Conservation (phyloP, 2,888 invertebrate genomes). For the Rhopalosiphum nymphaeae region DNA sequence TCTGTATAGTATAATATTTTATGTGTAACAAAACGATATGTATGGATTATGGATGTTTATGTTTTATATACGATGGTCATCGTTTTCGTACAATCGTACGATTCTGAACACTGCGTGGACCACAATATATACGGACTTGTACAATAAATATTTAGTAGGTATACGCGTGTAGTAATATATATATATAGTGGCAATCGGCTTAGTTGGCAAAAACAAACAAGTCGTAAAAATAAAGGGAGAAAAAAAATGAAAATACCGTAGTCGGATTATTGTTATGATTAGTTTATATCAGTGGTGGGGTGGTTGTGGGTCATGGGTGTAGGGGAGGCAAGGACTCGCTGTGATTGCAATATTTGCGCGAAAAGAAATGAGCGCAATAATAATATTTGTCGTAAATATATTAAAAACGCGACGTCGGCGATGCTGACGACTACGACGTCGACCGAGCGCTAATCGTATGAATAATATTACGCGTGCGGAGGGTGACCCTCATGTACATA, state of each 20-base stretch:
- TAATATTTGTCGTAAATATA: constrained; percentile 45
- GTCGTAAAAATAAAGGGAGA: constrained; percentile 51
- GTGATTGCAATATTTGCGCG: constrained; percentile 28
- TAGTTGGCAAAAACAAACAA: constrained; percentile 61
- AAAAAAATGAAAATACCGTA: constrained; percentile 29
- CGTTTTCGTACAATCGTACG: background rate
- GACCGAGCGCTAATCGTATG: background rate
- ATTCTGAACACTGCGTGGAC: constrained; percentile 33
- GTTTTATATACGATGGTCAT: background rate
- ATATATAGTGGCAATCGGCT: constrained; percentile 45
- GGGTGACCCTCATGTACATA: background rate
- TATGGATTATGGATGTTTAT: background rate
- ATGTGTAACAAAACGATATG: background rate
- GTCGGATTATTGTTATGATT: constrained; percentile 63
- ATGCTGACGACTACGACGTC: background rate
- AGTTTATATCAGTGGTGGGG: background rate
- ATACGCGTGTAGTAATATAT: background rate
- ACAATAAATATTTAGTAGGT: constrained; percentile 10
- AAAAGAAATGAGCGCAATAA: constrained; percentile 13
- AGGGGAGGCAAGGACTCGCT: constrained; percentile 25
- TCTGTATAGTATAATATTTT: background rate
- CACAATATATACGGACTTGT: background rate
- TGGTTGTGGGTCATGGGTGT: background rate
- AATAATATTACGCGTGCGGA: background rate
- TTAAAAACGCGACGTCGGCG: constrained; percentile 17